Base-by-base conservation (phyloP, 2,888 invertebrate species). In the Acrobasis suavella region DNA sequence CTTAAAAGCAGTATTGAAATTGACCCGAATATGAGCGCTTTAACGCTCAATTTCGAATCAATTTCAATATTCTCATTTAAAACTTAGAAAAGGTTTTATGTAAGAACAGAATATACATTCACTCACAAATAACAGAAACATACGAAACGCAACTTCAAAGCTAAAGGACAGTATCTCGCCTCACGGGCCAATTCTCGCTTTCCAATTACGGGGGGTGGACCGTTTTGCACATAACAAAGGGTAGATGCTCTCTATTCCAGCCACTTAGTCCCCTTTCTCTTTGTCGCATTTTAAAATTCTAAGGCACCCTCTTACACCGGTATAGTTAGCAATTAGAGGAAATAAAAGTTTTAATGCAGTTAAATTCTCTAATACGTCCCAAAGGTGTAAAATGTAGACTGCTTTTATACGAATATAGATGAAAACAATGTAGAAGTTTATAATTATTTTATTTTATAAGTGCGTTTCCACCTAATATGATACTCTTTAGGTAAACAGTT, bases 211-310 rank as follows among this genome's bases (percentile, higher is more conserved):
- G 17, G n/a, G 39, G 42, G 56, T 46, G 77, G 70, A 72, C 75
- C 77, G 72, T 75, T 81, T 78, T 70, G 75, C 78, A 75, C 78
- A 78, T 79, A 78, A 81, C 81, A 83, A 81, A 85, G 83, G 82
- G 82, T 80, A 80, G 81, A 79, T 77, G 74, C 78, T 74, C 78
- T 76, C 81, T 76, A 78, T 81, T 78, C 78, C 75, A 69, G 81
- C 81, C 86, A 86, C 85, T 88, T 83, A 85, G 78, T 72, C 80
- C 80, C 81, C 78, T 75, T 73, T 76, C 78, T 77, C 80, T 82
- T 81, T 83, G 82, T 81, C 65, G 73, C 72, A 72, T 78, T 82
- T 83, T 79, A 78, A 83, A 83, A 82, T 80, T 76, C 70, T 69
- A 75, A 65, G 65, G 64, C 64, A n/a, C 22, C 54, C 42, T 39